phyloP scores from a whole-genome alignment of 2,113 vertebrate species.

The Pyxicephalus adspersus region DNA sequence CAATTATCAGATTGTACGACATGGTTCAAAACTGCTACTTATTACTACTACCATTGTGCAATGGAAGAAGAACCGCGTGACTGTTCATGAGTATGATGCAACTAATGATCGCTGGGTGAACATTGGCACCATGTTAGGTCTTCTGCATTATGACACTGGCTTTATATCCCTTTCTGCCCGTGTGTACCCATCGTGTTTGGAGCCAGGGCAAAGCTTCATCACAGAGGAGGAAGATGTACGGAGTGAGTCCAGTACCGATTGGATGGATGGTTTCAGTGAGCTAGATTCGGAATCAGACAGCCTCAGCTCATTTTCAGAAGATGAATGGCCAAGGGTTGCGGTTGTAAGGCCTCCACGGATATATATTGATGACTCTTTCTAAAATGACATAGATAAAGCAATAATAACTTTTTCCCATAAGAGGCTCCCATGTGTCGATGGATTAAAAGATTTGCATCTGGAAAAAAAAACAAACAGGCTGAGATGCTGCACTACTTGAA shows the following conservation, averaged over 20 bases:
- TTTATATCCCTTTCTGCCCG: constrained; percentile 83
- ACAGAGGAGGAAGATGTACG: constrained; percentile 83
- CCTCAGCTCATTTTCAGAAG: constrained; percentile 84
- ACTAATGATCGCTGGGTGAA: constrained; percentile 78
- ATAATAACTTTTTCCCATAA: constrained; percentile 19
- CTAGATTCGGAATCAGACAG: constrained; percentile 84
- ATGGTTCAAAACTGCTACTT: constrained; percentile 78
- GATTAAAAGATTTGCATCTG: not conserved
- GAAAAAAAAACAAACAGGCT: not conserved
- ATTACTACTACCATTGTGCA: constrained; percentile 81
- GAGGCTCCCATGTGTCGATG: not conserved
- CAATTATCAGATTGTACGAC: constrained; percentile 84
- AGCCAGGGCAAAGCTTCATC: constrained; percentile 82
- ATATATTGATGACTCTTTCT: constrained; percentile 63
- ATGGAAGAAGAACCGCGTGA: constrained; percentile 84
- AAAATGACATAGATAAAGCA: constrained; percentile 41
- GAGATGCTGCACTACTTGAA: constrained; percentile 17
- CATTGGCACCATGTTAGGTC: constrained; percentile 81
- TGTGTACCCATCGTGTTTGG: constrained; percentile 80
- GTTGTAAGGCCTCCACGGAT: constrained; percentile 40
- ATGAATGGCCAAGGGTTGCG: constrained; percentile 68
- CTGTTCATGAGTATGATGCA: constrained; percentile 83
- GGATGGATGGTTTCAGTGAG: constrained; percentile 84
- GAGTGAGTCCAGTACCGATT: constrained; percentile 86
- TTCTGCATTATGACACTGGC: constrained; percentile 73